Evolutionary conservation across 1,140 invertebrate genomes (phyloP), one percentile per base, ranked within the genome.

Genomic region (Apolygus lucorum): DNA sequence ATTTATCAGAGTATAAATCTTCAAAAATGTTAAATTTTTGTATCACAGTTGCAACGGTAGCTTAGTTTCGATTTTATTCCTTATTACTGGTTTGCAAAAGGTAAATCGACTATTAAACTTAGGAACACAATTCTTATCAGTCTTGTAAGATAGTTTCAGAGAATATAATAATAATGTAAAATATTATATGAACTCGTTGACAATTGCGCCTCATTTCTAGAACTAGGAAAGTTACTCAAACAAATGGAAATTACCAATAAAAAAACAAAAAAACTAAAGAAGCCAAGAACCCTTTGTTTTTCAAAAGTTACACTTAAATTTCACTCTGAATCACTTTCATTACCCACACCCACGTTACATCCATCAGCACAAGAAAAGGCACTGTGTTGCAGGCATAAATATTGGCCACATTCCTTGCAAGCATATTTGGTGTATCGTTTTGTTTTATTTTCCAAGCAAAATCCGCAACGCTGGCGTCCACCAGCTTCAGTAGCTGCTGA

Each of bases 341-440:
- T 63, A 22, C 62, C 62, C 62, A 62, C 54, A 62, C 54, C 22
- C 62, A 63, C 62, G 62, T 63, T 68, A 68, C 67, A 68, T 0
- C 67, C 13, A 28, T 54, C 67, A 68, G 52, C 21, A 54, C 67
- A 68, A 52, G 52, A 52, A 24, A 68, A 68, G 67, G 22, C 67
- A 22, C 67, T 54, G 67, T 68, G 67, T 68, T 68, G 68, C 54
- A 69, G 68, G 34, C 70, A 70, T 62, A 70, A 29, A 70, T 70
- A 67, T 70, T 70, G 64, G 28, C 70, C 70, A 68, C 70, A 70
- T 68, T 68, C 24, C 49, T 67, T 67, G 70, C 64, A 70, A 70
- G 64, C 2, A 54, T 67, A 59, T 67, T 68, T 70, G 49, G 70
- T 67, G 64, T 25, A 67, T 59, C 70, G 11, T 67, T 26, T 70